Evolutionary conservation across 2,113 vertebrate species (phyloP).

Genomic region (Murina feae): DNA sequence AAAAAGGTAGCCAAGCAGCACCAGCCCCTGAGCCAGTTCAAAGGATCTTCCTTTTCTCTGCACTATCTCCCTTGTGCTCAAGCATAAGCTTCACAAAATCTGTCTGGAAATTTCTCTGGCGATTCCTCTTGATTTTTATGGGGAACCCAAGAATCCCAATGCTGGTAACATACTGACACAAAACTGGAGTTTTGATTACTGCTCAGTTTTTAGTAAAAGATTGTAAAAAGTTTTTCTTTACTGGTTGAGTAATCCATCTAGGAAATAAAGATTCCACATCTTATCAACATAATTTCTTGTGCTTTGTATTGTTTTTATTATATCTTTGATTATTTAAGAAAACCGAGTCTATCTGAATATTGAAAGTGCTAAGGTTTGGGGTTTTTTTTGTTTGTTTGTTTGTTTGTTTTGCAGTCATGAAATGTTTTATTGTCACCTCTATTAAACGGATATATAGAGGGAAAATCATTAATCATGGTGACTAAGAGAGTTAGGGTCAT

Average conservation of each 20-base stretch:
- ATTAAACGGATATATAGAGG: background rate
- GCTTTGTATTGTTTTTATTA: background rate
- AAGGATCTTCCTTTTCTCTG: background rate
- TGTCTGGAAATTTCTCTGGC: background rate
- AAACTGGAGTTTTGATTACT: background rate
- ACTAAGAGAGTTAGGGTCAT: background rate
- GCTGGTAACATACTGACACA: background rate
- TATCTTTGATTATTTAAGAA: background rate
- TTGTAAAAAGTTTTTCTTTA: background rate
- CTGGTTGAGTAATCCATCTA: background rate
- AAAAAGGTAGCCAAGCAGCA: background rate
- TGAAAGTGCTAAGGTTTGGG: background rate
- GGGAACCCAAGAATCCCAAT: background rate
- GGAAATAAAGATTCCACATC: background rate
- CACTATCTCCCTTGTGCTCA: background rate
- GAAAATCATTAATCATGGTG: background rate
- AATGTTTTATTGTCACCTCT: background rate
- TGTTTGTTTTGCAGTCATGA: background rate
- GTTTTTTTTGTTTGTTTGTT: background rate
- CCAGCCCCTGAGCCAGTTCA: background rate
- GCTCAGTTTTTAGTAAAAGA: background rate
- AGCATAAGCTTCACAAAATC: background rate
- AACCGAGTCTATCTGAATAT: background rate
- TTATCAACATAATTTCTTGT: background rate
- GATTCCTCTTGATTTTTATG: background rate